Evolutionary conservation across 2,113 vertebrate genomes (phyloP), one percentile per base, ranked within the genome.

Genomic region (Caranx ignobilis): DNA sequence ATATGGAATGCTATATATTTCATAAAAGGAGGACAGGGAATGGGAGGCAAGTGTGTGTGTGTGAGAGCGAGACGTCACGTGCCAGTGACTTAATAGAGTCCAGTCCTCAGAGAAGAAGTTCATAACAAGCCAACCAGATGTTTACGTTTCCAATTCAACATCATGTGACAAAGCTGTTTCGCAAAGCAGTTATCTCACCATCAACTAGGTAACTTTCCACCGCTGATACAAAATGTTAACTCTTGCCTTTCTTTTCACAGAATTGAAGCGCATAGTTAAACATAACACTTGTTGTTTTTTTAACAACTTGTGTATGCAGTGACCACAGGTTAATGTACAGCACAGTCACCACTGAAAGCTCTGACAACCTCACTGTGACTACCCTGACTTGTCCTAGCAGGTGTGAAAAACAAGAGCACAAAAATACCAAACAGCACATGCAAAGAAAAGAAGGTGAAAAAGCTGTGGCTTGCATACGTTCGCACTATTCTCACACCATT

Each of bases 321-420:
- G 65, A 73, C 75, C 71, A 64, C 71, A 75, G 39, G 34, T 70
- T 57, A 48, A 68, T 12, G 35, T 26, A 59, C 7, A 59, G 67
- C 45, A 13, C 32, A 41, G 11, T 31, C 0, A 50, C 64, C 3
- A 6, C 39, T 11, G 19, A 47, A 60, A 54, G 61, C 31, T 39
- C 31, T 45, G 11, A n/a, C 34, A 68, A 62, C 61, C 52, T 47
- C 15, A 55, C 32, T n/a, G 0, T 18, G 41, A 75, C 34, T 16
- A 55, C 32, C 18, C 0, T 18, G 41, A 75, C 34, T 16, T 41
- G n/a, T 31, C 48, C 16, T 2, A 19, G 2, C 41, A 75, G 48
- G 71, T 63, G 57, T 59, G 6, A 6, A 18, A 43, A 13, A 45
- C 13, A 59, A 55, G 21, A 11, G 31, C n/a, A 21, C 10, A 47